A percentile compares a stretch with the other conserved stretches of the same genome.
These are phyloP conservation scores for Gallinago stenura DNA, from an alignment of 2,797 vertebrate species.

Conservation along the genomic window DNA sequence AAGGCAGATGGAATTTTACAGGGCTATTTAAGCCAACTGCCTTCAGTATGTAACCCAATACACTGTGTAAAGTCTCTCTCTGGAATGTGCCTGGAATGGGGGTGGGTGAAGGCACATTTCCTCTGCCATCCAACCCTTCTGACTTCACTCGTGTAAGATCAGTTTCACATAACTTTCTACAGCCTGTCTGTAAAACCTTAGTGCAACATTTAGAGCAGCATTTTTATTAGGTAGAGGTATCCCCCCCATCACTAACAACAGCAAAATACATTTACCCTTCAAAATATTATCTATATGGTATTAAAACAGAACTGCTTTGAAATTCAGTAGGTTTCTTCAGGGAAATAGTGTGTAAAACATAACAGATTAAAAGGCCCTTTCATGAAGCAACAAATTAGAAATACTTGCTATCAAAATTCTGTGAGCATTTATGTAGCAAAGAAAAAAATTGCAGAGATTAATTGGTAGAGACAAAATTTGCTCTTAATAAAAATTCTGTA, in stretches of 20 bases:
- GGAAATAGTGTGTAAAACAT: background rate
- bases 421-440: background rate
- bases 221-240: background rate
- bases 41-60: background rate
- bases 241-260: background rate
- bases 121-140: background rate
- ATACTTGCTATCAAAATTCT: background rate
- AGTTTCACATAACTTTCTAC: background rate
- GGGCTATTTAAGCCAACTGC: background rate
- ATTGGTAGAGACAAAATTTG: constrained; percentile 31
- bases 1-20: background rate
- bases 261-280: background rate
- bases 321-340: background rate
- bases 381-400: background rate
- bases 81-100: background rate
- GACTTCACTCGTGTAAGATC: background rate
- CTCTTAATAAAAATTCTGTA: constrained; percentile 32
- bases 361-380: constrained; percentile 11
- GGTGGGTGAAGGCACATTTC: background rate
- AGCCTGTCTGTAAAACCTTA: background rate
- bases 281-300: background rate
- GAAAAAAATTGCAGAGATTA: constrained; percentile 27
- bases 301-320: background rate
- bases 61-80: background rate
- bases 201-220: background rate